Base-by-base conservation (phyloP, 2,113 vertebrate genomes). In the Cromileptes altivelis region DNA sequence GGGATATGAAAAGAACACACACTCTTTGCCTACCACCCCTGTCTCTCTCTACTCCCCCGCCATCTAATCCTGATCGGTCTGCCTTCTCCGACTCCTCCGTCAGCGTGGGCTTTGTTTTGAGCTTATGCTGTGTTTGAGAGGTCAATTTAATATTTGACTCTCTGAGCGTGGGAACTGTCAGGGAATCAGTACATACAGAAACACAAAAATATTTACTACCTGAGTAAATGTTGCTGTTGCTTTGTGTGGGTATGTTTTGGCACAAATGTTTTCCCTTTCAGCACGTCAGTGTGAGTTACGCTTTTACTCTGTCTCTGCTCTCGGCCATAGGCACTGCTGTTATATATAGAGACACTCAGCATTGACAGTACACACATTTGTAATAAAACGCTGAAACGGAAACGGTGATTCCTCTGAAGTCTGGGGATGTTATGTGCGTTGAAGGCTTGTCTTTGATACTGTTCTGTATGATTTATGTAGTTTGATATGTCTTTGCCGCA, bases 81-180 rank as follows among this genome's bases (percentile, higher is more conserved):
- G 71, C 91, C 91, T 90, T 91, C 84, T 4, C 55, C 84, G 84
- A 33, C 94, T 86, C 89, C 89, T 78, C 65, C 2, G 82, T 92
- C 94, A 94, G 83, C 82, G 23, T 94, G 92, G 89, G 92, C 95
- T 97, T 97, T 95, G 95, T 96, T 42, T 42, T 94, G 92, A 90
- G 87, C 68, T 91, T 67, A 70, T 52, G 45, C 53, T 47, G 62
- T 14, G 4, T 69, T 58, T 50, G 52, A 52, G 52, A 67, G 21
- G 67, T 67, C 71, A 57, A 79, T 62, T 75, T 68, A 56, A 45
- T 71, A 25, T 61, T 67, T 60, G 25, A 53, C n/a, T 49, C 3
- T 53, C 3, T 19, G 0, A 50, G 61, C 19, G 68, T 65, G 65
- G 30, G 69, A 10, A 49, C 40, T 27, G 65, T 70, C 10, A 21